These are phyloP conservation scores for Belonocnema kinseyi DNA, from an alignment of 1,140 invertebrate genomes.

Conservation along the genomic window DNA sequence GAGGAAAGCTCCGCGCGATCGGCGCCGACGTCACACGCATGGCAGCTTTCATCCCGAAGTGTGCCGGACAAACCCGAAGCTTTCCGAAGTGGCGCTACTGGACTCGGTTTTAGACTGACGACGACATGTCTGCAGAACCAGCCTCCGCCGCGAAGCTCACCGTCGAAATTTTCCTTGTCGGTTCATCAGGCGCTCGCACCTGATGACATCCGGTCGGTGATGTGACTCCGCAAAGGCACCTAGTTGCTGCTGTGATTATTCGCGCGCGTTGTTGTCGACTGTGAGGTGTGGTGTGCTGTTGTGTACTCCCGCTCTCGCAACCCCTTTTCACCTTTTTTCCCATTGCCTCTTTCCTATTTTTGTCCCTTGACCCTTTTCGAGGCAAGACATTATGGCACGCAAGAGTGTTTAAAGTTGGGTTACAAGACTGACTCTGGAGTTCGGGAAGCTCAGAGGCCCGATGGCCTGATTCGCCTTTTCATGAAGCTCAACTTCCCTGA, in stretches of 20 bases:
- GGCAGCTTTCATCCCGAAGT: conserved; percentile 35
- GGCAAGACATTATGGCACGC: conserved; percentile 46
- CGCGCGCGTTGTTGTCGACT: conserved; percentile 33
- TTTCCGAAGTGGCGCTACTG: conserved; percentile 47
- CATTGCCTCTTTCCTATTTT: neutral
- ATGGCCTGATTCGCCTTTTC: conserved; percentile 69
- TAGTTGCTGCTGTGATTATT: neutral
- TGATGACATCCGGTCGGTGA: conserved; percentile 46
- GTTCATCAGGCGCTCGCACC: conserved; percentile 16
- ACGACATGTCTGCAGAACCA: conserved; percentile 62
- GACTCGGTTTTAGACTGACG: conserved; percentile 59
- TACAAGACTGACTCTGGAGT: conserved; percentile 46
- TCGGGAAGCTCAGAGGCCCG: conserved; percentile 60
- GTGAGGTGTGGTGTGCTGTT: conserved; percentile 53
- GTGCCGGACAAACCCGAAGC: conserved; percentile 50
- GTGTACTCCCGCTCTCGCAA: conserved; percentile 34
- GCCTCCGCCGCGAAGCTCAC: conserved; percentile 54
- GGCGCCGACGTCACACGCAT: neutral
- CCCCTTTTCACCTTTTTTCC: neutral
- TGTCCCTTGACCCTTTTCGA: conserved; percentile 23
- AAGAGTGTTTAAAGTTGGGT: conserved; percentile 43
- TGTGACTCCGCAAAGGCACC: conserved; percentile 45
- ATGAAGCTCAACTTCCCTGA: conserved; percentile 73
- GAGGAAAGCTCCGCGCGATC: neutral
- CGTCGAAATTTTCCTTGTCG: conserved; percentile 52